phyloP scores from a whole-genome alignment of 2,888 invertebrate genomes.

The Aphrophora alni region DNA sequence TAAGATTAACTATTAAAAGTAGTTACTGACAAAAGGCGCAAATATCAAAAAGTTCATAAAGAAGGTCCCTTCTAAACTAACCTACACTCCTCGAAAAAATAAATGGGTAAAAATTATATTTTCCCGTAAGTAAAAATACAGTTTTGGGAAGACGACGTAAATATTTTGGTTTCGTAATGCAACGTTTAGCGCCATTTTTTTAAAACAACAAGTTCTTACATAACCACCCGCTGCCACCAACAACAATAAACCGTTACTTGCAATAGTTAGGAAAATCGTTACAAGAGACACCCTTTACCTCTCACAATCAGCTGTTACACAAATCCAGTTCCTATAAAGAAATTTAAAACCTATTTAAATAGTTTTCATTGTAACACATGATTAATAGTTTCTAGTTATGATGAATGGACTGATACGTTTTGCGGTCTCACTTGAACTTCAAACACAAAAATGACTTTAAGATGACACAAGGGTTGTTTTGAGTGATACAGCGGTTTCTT shows the following conservation, averaged over 20 bases:
- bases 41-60: too few relatives aligned
- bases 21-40: too few relatives aligned
- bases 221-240: too few relatives aligned
- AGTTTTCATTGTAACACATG: neutral
- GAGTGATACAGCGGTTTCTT: constrained; percentile 6
- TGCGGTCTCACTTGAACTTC: neutral
- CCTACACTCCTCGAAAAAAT: too few relatives aligned
- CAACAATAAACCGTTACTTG: neutral
- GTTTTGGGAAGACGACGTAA: too few relatives aligned
- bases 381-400: neutral
- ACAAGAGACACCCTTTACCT: neutral
- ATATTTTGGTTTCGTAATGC: too few relatives aligned
- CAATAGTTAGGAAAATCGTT: neutral
- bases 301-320: neutral
- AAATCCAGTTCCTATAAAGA: neutral
- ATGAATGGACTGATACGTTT: neutral
- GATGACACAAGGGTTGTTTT: constrained; percentile 5
- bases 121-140: too few relatives aligned
- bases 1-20: too few relatives aligned
- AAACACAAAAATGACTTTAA: neutral
- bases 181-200: too few relatives aligned
- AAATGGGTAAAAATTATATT: too few relatives aligned
- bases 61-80: too few relatives aligned
- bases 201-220: neutral
- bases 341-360: neutral